These are phyloP conservation scores for Melanostoma mellinum DNA, from an alignment of 2,888 invertebrate species.

Conservation along the genomic window DNA sequence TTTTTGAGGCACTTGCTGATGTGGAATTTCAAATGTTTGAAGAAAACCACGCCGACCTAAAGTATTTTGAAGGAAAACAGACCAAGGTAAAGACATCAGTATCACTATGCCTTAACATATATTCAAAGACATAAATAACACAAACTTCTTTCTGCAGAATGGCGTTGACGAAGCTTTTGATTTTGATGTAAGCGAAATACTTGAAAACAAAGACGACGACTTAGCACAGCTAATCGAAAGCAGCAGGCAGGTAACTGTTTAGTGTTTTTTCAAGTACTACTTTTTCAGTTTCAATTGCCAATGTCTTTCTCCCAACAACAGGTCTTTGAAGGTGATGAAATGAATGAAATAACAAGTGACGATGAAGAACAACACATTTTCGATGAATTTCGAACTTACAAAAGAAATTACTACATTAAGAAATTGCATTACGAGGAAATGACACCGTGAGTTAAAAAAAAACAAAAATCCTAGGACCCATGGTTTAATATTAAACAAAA, in stretches of 20 bases:
- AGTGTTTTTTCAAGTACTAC: background rate
- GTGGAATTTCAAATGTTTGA: constrained; percentile 90
- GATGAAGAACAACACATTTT: constrained; percentile 84
- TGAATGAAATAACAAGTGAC: constrained; percentile 80
- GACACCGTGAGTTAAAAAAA: constrained; percentile 85
- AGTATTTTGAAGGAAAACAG: constrained; percentile 91
- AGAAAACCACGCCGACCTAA: constrained; percentile 90
- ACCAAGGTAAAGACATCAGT: constrained; percentile 83
- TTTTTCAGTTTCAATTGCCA: constrained; percentile 17
- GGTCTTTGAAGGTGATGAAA: constrained; percentile 78
- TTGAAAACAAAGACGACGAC: constrained; percentile 75
- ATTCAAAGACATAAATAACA: too few species aligned
- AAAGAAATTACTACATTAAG: constrained; percentile 94
- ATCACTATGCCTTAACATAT: too few species aligned
- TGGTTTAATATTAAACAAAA: background rate
- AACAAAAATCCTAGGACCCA: background rate
- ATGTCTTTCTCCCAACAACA: constrained; percentile 33
- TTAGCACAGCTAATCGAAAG: constrained; percentile 78
- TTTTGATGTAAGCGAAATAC: constrained; percentile 77
- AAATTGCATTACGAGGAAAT: constrained; percentile 92
- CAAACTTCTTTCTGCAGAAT: constrained; percentile 63
- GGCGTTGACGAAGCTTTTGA: constrained; percentile 79
- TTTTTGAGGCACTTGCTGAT: constrained; percentile 88
- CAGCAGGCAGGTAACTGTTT: constrained; percentile 76
- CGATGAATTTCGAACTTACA: constrained; percentile 92